Conservation (phyloP, 2,113 vertebrate species). For the Proteles cristata region DNA sequence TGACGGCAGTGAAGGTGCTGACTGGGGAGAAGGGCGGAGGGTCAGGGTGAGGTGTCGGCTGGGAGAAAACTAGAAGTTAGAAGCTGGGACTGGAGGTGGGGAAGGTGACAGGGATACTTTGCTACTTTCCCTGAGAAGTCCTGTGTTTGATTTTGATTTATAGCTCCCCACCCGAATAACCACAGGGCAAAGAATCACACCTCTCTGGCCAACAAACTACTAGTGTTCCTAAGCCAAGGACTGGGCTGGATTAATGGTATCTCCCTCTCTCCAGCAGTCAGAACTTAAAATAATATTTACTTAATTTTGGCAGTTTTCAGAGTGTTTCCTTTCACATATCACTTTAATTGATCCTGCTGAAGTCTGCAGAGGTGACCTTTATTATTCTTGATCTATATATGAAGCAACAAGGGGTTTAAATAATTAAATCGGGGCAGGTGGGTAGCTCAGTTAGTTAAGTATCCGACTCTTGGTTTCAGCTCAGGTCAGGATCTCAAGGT, state of each 20-base stretch:
- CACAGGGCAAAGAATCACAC: not conserved
- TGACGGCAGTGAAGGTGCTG: slow-evolving; percentile 28
- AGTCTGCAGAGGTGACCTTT: slow-evolving; percentile 12
- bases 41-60: not conserved
- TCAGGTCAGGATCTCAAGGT: no score
- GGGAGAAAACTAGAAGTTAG: not conserved
- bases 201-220: not conserved
- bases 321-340: slow-evolving; percentile 42
- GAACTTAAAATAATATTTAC: slow-evolving; percentile 42
- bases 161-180: not conserved
- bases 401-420: not conserved
- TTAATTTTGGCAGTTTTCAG: slow-evolving; percentile 26
- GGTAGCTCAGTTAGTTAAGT: no score
- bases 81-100: not conserved
- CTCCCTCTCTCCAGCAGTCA: not conserved
- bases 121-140: not conserved
- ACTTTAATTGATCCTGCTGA: slow-evolving; percentile 1
- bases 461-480: no score
- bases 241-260: not conserved
- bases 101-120: not conserved
- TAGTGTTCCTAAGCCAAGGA: not conserved
- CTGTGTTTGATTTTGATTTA: slow-evolving; percentile 42
- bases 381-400: not conserved
- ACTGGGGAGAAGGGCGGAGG: not conserved
- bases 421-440: no score